Evolutionary conservation across 2,797 vertebrate genomes (phyloP).

Genomic region (Chaetophractus vellerosus): DNA sequence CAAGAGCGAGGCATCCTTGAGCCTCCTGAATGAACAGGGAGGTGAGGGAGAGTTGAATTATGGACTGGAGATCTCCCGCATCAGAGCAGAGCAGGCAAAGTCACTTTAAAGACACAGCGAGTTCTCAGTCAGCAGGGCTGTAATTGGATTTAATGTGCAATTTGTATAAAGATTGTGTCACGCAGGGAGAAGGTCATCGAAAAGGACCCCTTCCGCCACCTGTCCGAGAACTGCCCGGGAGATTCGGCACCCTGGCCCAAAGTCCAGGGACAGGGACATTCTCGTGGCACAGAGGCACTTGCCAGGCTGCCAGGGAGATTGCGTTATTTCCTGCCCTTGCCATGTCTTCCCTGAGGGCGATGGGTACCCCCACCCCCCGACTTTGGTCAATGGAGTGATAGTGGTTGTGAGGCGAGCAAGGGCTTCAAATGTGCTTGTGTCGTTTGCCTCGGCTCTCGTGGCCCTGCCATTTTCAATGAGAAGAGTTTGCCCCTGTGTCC

Average conservation of each 20-base stretch:
- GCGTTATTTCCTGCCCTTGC: not conserved
- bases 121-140: conserved; percentile 73
- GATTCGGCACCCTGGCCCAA: not conserved
- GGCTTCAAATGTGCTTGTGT: too few relatives aligned
- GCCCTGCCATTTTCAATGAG: not conserved
- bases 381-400: not conserved
- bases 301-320: not conserved
- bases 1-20: fast-evolving
- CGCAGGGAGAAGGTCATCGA: conserved; percentile 14
- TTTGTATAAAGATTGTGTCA: not conserved
- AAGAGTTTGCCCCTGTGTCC: not conserved
- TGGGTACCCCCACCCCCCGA: too few relatives aligned
- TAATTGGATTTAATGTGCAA: conserved; percentile 80
- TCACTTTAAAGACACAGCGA: conserved; percentile 65
- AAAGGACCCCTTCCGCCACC: not conserved
- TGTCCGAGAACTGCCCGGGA: not conserved
- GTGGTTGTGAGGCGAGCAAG: fast-evolving
- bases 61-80: not conserved
- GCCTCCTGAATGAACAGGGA: not conserved
- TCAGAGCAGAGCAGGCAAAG: conserved; percentile 64
- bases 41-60: conserved; percentile 2
- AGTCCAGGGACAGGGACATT: not conserved
- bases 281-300: fast-evolving
- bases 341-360: not conserved
- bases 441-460: not conserved